Evolutionary conservation across 2,797 vertebrate species (phyloP).

Genomic region (Etheostoma nigrum): DNA sequence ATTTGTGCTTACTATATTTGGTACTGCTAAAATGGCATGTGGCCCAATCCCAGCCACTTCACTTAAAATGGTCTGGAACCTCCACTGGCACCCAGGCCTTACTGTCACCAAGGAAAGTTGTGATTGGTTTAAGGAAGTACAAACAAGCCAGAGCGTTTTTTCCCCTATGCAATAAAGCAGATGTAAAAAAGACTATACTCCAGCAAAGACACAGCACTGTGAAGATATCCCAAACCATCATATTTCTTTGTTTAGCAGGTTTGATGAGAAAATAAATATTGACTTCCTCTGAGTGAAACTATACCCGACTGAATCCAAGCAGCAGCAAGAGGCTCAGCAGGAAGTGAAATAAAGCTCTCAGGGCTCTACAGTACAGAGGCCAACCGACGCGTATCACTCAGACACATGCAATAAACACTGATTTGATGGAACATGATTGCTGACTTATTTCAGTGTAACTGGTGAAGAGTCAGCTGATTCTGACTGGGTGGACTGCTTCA

Average conservation of each 20-base stretch:
- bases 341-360: slow-evolving; percentile 5
- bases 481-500: no score
- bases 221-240: not conserved
- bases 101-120: no score
- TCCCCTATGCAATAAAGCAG: no score
- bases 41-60: no score
- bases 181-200: no score
- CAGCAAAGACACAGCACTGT: no score
- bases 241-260: not conserved
- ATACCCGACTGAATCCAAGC: slow-evolving; percentile 1
- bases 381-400: slow-evolving; percentile 22
- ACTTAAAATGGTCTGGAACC: no score
- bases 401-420: slow-evolving; percentile 11
- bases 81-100: no score
- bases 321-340: slow-evolving; percentile 10
- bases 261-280: slow-evolving; percentile 3
- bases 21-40: no score
- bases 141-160: no score
- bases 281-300: not conserved
- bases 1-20: no score
- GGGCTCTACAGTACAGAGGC: slow-evolving; percentile 17
- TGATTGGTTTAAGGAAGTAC: no score
- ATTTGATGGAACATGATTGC: slow-evolving; percentile 22
- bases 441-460: slow-evolving; percentile 11
- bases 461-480: not conserved